phyloP scores from a whole-genome alignment of 2,797 vertebrate genomes.

The Gymnothorax reevesii region DNA sequence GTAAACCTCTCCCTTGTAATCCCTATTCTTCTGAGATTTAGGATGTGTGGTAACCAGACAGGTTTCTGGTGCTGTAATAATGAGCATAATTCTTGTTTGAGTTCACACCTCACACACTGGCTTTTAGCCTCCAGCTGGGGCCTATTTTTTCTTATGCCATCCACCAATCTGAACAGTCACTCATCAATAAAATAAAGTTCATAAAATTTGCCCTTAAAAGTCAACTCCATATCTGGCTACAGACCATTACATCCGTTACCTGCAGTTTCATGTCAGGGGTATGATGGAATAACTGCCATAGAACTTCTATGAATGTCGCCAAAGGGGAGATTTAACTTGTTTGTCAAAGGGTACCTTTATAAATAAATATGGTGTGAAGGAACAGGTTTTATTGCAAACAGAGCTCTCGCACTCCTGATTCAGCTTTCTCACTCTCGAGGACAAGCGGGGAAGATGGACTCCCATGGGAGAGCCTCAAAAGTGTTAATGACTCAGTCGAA shows the following conservation, averaged over 20 bases:
- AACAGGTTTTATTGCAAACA: neutral
- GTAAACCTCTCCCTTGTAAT: neutral
- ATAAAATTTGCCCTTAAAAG: neutral
- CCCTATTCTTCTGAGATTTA: neutral
- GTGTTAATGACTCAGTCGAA: neutral
- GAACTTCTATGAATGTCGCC: neutral
- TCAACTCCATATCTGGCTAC: neutral
- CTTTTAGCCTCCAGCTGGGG: neutral
- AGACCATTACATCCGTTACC: neutral
- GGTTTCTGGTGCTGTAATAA: neutral
- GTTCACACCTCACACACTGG: slow-evolving; percentile 6
- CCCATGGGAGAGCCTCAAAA: neutral
- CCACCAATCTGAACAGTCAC: neutral
- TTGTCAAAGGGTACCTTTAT: neutral
- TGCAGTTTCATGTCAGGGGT: neutral
- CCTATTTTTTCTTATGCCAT: neutral
- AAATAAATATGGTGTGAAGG: neutral
- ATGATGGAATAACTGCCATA: neutral
- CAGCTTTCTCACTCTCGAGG: neutral
- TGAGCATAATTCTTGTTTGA: neutral
- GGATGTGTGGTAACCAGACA: neutral
- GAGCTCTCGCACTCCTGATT: neutral
- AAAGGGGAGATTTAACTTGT: neutral
- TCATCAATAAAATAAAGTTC: neutral
- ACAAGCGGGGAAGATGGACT: neutral